Evolutionary conservation across 2,113 vertebrate species (phyloP), one percentile per base, ranked within the genome.

Genomic region (Trogon surrucura): DNA sequence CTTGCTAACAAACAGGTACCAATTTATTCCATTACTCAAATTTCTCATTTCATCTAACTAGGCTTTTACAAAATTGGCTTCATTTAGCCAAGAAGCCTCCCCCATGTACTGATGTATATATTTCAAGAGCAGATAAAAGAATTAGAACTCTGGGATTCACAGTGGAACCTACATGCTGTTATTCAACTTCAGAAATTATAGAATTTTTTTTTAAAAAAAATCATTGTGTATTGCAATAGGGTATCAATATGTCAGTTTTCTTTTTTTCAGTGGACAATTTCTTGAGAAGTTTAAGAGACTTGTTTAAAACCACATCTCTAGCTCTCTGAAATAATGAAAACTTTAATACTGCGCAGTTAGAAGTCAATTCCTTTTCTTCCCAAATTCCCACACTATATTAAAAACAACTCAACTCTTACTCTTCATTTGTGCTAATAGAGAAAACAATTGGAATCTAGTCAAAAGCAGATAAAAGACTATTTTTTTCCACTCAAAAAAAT

Each of bases 21-120:
- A 80, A 66, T 93, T 96, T 95, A 96, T 83, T 95, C 85, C 87
- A 97, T 77, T 94, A 91, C 74, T 85, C 53, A 89, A 91, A 91
- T 91, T 91, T 89, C 81, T 93, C 53, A 61, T 92, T 95, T 91
- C 11, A 82, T 50, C 53, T 90, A 82, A 91, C 58, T 44, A 84
- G 38, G 53, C 32, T 89, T 58, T 64, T 80, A 91, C 16, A 91
- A 71, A 93, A 86, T 57, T 44, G 64, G 64, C 51, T 88, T 83
- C 21, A 34, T 66, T 80, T 64, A 67, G 75, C 48, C 0, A 1
- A 79, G 62, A 75, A 91, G 62, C 78, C 29, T 72, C 79, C 79
- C 83, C 56, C 62, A 73, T 1, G 0, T 34, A 58, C 47, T 47
- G 64, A 41, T 20, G 13, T 30, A 66, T 25, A 10, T 15, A 56